Evolutionary conservation across 2,113 vertebrate genomes (phyloP).

Genomic region (Clinocottus analis): DNA sequence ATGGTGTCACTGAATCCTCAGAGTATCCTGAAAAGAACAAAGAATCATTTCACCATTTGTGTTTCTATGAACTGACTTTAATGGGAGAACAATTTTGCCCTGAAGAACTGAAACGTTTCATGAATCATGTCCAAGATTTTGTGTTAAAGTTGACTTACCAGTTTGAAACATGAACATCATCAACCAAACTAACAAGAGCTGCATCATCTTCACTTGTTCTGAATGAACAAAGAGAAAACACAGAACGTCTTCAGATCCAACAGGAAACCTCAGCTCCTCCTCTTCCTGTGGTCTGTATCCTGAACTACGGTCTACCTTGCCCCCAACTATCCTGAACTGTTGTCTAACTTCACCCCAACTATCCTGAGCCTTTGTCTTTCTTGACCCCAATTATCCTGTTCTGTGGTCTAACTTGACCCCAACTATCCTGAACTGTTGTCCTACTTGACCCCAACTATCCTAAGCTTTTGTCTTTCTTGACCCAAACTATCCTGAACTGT

Average conservation of each 20-base stretch:
- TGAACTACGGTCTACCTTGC: too few relatives aligned
- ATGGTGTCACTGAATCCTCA: slow-evolving; percentile 17
- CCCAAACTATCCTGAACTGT: too few relatives aligned
- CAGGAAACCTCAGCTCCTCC: slow-evolving; percentile 20
- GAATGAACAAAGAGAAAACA: slow-evolving; percentile 35
- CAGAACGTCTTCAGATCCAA: slow-evolving; percentile 24
- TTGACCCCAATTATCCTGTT: background rate
- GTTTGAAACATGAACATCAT: slow-evolving; percentile 15
- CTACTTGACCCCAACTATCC: too few relatives aligned
- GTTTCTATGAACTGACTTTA: background rate
- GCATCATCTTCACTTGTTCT: slow-evolving; percentile 18
- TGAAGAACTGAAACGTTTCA: too few relatives aligned
- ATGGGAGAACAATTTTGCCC: background rate
- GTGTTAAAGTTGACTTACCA: slow-evolving; percentile 8
- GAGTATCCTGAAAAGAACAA: slow-evolving; percentile 30
- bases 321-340: background rate
- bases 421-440: too few relatives aligned
- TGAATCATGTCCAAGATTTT: too few relatives aligned
- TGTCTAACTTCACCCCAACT: too few relatives aligned
- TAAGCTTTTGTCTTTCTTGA: too few relatives aligned
- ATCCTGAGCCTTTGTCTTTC: too few relatives aligned
- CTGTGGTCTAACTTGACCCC: background rate
- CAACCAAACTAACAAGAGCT: slow-evolving; percentile 18
- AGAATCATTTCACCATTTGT: background rate
- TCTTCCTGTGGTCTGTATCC: slow-evolving; percentile 1